Evolutionary conservation across 2,888 invertebrate genomes (phyloP).

Genomic region (Gymnosoma rotundatum): DNA sequence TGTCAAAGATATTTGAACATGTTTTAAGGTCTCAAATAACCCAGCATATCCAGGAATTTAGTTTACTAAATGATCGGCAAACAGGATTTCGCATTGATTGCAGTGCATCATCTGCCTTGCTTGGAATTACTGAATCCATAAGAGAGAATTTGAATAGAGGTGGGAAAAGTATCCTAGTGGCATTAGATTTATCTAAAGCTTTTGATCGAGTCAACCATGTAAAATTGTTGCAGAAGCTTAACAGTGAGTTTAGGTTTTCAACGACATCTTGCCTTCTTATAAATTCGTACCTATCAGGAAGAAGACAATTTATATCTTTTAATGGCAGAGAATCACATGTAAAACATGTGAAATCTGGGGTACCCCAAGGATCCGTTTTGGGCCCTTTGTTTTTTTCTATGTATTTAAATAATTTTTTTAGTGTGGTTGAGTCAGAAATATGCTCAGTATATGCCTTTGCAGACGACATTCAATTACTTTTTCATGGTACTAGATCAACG

Average conservation of each 20-base stretch:
- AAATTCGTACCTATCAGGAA: neutral
- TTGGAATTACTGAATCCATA: neutral
- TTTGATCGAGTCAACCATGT: neutral
- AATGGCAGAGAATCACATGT: neutral
- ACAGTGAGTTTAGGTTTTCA: neutral
- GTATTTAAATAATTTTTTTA: no score
- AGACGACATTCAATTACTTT: no score
- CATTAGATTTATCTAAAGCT: neutral
- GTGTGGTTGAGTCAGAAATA: no score
- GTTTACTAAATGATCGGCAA: neutral
- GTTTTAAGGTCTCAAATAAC: neutral
- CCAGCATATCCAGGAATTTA: neutral
- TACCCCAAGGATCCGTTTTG: neutral
- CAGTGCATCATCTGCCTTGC: neutral
- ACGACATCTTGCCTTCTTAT: neutral
- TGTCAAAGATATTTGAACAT: no score
- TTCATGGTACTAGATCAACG: no score
- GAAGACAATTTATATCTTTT: neutral
- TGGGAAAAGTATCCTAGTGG: neutral
- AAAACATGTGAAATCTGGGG: neutral
- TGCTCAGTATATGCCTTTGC: no score
- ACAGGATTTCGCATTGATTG: neutral
- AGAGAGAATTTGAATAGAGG: neutral
- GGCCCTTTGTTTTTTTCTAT: neutral
- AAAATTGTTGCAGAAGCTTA: neutral